Base-by-base conservation (phyloP, 2,888 invertebrate species). In the Aradus depressus region DNA sequence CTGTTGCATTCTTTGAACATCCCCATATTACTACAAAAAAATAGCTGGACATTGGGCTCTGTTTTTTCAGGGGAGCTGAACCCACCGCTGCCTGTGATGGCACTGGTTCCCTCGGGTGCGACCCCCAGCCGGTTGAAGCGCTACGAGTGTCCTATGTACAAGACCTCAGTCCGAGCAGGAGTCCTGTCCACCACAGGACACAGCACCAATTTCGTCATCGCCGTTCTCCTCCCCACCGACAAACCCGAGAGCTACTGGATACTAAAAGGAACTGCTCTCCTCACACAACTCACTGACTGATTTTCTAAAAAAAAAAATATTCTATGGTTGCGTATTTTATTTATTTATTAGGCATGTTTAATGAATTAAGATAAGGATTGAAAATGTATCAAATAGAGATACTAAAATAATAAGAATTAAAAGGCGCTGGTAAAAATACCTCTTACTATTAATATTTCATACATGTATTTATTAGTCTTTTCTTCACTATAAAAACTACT, bases 151-250 rank as follows among this genome's bases (percentile, higher is more conserved):
- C 92, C 92, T 0, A 70, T 92, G 12, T 92, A 92, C 68, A 92
- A 91, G 70, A 92, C 92, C 0, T 81, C 87, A 26, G 80, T 84
- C 59, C 74, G 92, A 53, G 87, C 90, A 19, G 92, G 92, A 35
- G 78, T 79, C 0, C 72, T 92, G 12, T 90, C 90, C 5, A 92
- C 91, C 0, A 92, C 91, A 1, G 92, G 92, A 0, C 91, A 91
- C 68, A 91, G 90, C 61, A 92, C 91, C 2, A 92, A 92, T 72
- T 92, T 91, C 65, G 85, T 92, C 26, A 74, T 91, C 37, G 74
- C 85, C 1, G 80, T 91, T 53, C 68, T 84, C 25, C 64, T 92
- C 44, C 80, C 83, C 0, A 75, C 84, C 0, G 64, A 68, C 16
- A 70, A 75, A 57, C 67, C 75, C 0, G 75, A 83, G 38, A 78